Evolutionary conservation across 64 coral and sea anemone species (phyloP), one percentile per base, ranked within the genome.

Genomic region (Pachyseris speciosa): DNA sequence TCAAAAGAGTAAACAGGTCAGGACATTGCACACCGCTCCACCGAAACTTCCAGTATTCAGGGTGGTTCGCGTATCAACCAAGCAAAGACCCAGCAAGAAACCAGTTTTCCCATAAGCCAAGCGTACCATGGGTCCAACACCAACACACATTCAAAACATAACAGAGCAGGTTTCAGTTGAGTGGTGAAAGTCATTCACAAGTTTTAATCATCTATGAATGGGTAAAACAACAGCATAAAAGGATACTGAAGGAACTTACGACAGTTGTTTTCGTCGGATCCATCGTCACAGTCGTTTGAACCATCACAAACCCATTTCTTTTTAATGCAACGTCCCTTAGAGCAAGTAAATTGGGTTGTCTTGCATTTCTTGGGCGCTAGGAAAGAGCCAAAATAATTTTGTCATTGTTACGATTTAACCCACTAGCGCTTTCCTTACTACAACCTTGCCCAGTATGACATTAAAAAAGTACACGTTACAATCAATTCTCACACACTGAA

Each of bases 181-280:
- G 5, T 3, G 2, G 1, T 3, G 22, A 16, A 70, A 0, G 40
- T 25, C n/a, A n/a, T n/a, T n/a, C n/a, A n/a, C n/a, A n/a, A n/a
- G n/a, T n/a, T n/a, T n/a, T n/a, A n/a, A n/a, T n/a, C n/a, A n/a
- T n/a, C n/a, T n/a, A n/a, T n/a, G n/a, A 39, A 24, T 37, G 12
- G 9, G 22, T 24, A 15, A 37, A n/a, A 40, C 9, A 24, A 39
- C 9, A 70, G 10, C 15, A 32, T 16, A 30, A 59, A 81, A 37
- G n/a, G n/a, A n/a, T n/a, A n/a, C n/a, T n/a, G n/a, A 81, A 37
- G 37, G 6, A 31, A 84, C 89, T 91, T 91, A 91, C 89, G n/a
- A 37, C 89, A 91, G 12, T 25, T 24, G 40, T 84, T 41, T 64
- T 91, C 89, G 37, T 91, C 89, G 2, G 64, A 60, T 13, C 67